These are phyloP conservation scores for Unio delphinus DNA, from an alignment of 2,888 invertebrate species.

Conservation along the genomic window DNA sequence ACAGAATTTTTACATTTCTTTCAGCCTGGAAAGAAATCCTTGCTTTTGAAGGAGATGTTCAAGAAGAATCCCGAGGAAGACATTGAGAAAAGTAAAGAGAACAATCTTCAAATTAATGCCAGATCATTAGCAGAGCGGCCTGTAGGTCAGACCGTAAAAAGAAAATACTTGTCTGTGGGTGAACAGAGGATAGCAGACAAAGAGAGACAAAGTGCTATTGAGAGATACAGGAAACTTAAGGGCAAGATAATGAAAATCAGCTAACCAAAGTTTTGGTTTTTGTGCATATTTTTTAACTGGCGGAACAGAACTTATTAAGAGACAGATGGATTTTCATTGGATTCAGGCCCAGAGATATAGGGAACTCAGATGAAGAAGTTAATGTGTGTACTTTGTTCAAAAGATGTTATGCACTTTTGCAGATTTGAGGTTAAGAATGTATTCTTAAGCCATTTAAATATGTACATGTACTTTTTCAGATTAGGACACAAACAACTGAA, in stretches of 20 bases:
- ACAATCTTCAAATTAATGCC: conserved; percentile 1
- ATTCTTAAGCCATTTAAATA: too few species aligned
- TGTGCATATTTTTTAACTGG: too few species aligned
- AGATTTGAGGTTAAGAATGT: too few species aligned
- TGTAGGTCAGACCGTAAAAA: conserved; percentile 50
- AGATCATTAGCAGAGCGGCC: conserved; percentile 26
- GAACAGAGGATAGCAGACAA: conserved; percentile 47
- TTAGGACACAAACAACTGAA: too few species aligned
- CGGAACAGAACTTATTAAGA: too few species aligned
- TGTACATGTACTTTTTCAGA: too few species aligned
- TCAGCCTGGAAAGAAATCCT: conserved; percentile 51
- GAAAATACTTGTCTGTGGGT: conserved; percentile 53
- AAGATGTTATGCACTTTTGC: too few species aligned
- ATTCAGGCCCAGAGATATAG: too few species aligned
- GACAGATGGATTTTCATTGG: too few species aligned
- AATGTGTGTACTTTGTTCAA: too few species aligned
- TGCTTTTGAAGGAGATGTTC: conserved; percentile 53
- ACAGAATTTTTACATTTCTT: conserved; percentile 15
- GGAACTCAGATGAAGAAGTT: too few species aligned
- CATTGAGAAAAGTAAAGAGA: conserved; percentile 2
- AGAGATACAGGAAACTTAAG: conserved; percentile 55
- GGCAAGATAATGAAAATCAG: conserved; percentile 19
- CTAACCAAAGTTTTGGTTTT: too few species aligned
- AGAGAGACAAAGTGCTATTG: conserved; percentile 53
- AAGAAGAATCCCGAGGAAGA: conserved; percentile 8